Evolutionary conservation across 2,113 vertebrate species (phyloP).

Genomic region (Thamnophis sirtalis): DNA sequence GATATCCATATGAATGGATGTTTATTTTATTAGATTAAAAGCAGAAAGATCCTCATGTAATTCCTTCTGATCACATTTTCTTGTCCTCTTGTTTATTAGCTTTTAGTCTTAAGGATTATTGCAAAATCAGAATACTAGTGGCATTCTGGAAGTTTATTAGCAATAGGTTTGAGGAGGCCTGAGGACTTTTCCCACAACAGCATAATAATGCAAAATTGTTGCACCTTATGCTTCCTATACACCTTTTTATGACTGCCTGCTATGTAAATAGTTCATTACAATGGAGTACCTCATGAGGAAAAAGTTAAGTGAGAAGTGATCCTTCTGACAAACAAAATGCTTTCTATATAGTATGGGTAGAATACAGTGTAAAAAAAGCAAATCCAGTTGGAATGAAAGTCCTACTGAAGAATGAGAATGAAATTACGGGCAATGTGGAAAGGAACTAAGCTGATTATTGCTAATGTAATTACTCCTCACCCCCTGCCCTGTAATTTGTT

Average conservation of each 20-base stretch:
- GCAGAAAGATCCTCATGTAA: background rate
- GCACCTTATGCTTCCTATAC: background rate
- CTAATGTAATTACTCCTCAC: background rate
- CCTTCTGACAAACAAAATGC: background rate
- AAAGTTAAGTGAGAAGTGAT: background rate
- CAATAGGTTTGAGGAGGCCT: background rate
- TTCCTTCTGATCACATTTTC: background rate
- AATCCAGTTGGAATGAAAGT: background rate
- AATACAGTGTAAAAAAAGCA: background rate
- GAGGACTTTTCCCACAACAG: background rate
- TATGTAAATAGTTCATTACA: background rate
- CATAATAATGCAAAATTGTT: background rate
- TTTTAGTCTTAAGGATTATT: background rate
- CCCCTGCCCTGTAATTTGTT: background rate
- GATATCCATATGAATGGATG: background rate
- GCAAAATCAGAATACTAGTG: background rate
- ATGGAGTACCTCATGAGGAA: background rate
- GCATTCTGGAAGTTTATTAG: background rate
- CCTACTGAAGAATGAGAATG: background rate
- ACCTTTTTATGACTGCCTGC: background rate
- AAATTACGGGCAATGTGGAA: background rate
- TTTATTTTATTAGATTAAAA: background rate
- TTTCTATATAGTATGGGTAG: background rate
- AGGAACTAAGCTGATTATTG: background rate
- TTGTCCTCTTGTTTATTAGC: background rate